These are phyloP conservation scores for Amphiura filiformis DNA, from an alignment of 35 echinoderm and acorn worm species.

Conservation along the genomic window DNA sequence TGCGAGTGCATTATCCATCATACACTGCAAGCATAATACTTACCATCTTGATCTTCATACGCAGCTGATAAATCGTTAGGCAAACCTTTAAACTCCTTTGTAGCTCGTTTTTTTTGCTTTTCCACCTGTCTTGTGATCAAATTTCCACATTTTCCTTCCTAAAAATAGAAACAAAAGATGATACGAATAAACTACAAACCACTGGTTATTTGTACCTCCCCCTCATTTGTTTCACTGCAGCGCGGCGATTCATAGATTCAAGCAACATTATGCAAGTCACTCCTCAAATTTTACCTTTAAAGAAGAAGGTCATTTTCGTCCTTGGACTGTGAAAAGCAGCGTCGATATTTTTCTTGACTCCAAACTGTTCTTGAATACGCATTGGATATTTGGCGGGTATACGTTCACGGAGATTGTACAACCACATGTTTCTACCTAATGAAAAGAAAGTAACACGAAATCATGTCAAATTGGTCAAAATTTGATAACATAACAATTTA, in stretches of 20 bases:
- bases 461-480: no score
- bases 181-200: no score
- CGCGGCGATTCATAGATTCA: no score
- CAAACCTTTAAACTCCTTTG: background rate
- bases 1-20: no score
- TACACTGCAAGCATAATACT: background rate
- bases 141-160: slow-evolving; percentile 3
- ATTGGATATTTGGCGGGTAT: background rate
- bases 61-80: background rate
- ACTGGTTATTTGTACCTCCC: no score
- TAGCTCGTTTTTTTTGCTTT: background rate
- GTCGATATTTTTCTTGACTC: background rate
- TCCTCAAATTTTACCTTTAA: background rate
- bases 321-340: background rate
- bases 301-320: background rate
- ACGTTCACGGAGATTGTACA: background rate
- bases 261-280: no score
- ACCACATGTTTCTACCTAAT: background rate
- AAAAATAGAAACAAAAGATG: background rate
- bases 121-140: background rate
- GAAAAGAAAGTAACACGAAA: background rate
- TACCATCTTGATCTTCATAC: background rate
- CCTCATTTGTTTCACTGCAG: no score
- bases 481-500: no score
- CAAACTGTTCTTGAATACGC: background rate